Evolutionary conservation across 2,113 vertebrate species (phyloP).

Genomic region (Bufo gargarizans): DNA sequence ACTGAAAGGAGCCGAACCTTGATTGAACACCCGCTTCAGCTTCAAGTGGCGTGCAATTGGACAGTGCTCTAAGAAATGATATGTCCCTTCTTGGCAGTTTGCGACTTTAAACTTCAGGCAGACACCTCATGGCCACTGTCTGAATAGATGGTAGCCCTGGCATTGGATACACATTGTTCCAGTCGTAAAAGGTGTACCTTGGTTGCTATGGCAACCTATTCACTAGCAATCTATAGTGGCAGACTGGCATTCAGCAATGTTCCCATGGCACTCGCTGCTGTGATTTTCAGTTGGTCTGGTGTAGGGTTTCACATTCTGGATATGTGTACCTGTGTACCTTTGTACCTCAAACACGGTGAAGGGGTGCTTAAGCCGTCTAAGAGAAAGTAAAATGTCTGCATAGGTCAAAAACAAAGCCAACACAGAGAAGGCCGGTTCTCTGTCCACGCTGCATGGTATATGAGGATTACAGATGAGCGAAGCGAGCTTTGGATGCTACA

Average conservation of each 20-base stretch:
- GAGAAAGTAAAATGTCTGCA: too few species aligned
- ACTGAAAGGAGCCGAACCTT: too few species aligned
- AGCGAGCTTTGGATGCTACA: too few species aligned
- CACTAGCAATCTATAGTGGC: background rate
- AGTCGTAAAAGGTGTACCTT: background rate
- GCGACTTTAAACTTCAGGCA: too few species aligned
- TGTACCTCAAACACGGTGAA: background rate
- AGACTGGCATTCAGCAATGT: background rate
- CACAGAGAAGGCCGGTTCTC: background rate
- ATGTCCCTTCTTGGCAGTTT: too few species aligned
- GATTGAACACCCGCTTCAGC: too few species aligned
- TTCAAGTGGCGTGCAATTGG: too few species aligned
- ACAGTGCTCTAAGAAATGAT: too few species aligned
- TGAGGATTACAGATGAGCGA: too few species aligned
- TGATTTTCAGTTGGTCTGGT: background rate
- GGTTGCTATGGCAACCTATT: constrained; percentile 13
- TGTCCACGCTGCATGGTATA: background rate
- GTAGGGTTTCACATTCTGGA: background rate
- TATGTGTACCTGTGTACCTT: background rate
- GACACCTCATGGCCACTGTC: too few species aligned
- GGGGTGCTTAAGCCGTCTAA: background rate
- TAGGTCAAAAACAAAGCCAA: background rate
- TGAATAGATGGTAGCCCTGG: background rate
- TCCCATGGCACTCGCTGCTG: background rate
- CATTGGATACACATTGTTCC: background rate